Conservation (phyloP, 1,140 invertebrate species). For the Bombus terrestris region DNA sequence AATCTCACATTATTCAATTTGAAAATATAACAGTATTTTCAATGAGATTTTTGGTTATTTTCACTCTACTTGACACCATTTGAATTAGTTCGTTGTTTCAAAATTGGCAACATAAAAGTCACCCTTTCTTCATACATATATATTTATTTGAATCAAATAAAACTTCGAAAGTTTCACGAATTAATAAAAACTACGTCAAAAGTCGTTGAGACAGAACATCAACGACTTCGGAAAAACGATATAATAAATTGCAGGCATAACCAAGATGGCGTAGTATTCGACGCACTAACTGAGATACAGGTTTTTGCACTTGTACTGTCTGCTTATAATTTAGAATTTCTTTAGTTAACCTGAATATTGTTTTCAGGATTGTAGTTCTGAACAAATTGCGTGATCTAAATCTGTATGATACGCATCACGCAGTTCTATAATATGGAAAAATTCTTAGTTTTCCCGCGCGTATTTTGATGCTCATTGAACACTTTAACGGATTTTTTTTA, state of each 20-base stretch:
- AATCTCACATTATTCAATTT: neutral
- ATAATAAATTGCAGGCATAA: conserved; percentile 43
- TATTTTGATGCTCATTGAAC: conserved; percentile 19
- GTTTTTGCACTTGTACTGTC: neutral
- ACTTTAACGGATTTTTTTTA: conserved; percentile 21
- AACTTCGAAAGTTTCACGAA: neutral
- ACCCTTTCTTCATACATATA: conserved; percentile 13
- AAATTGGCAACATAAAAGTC: conserved; percentile 25
- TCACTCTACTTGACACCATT: conserved; percentile 24
- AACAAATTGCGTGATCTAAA: neutral
- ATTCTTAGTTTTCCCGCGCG: conserved; percentile 39
- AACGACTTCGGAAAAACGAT: conserved; percentile 58
- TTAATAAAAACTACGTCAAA: conserved; percentile 26
- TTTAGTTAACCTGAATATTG: neutral
- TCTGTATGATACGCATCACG: neutral
- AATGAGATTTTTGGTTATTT: conserved; percentile 21
- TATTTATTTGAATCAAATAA: conserved; percentile 23
- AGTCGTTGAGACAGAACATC: conserved; percentile 31
- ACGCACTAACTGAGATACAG: neutral
- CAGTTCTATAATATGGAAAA: conserved; percentile 19
- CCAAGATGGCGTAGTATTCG: conserved; percentile 60
- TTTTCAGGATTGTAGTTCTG: neutral
- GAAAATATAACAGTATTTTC: conserved; percentile 10
- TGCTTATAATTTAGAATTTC: neutral
- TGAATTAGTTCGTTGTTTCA: neutral